Conservation (phyloP, 1,140 invertebrate species). For the Helicoverpa zea region DNA sequence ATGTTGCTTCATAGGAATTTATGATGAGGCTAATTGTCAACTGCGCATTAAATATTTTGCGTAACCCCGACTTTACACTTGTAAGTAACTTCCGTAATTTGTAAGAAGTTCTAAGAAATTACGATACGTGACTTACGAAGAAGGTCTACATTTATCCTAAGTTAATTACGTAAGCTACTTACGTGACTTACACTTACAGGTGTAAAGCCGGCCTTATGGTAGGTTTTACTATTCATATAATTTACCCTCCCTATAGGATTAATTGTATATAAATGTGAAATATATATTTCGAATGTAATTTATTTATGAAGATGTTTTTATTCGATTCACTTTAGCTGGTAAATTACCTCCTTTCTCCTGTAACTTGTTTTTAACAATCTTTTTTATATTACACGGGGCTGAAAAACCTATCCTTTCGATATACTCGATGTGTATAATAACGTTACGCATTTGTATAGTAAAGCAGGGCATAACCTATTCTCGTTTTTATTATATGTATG, state of each 20-base stretch:
- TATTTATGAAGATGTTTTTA: conserved; percentile 36
- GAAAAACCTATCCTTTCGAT: not conserved
- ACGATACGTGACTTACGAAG: too few relatives aligned
- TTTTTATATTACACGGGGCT: conserved; percentile 3
- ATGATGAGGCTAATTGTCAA: conserved; percentile 51
- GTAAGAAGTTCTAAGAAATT: too few relatives aligned
- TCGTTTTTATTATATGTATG: too few relatives aligned
- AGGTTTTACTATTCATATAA: conserved; percentile 42
- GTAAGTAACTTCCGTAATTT: too few relatives aligned
- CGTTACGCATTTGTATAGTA: not conserved
- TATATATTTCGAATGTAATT: conserved; percentile 43
- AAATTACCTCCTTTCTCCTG: not conserved
- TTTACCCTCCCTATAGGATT: conserved; percentile 38
- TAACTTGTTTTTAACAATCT: not conserved
- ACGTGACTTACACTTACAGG: too few relatives aligned
- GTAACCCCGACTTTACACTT: not conserved
- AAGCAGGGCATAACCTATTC: too few relatives aligned
- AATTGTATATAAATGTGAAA: conserved; percentile 39
- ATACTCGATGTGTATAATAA: too few relatives aligned
- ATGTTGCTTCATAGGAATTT: conserved; percentile 45
- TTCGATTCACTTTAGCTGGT: conserved; percentile 27
- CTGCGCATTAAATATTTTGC: conserved; percentile 36
- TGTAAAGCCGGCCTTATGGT: not conserved
- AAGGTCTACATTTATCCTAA: too few relatives aligned
- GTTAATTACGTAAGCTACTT: too few relatives aligned